A percentile compares a stretch with the other conserved stretches of the same genome.
These are phyloP conservation scores for Rhinopomastus cyanomelas DNA, from an alignment of 2,113 vertebrate genomes.

Conservation along the genomic window DNA sequence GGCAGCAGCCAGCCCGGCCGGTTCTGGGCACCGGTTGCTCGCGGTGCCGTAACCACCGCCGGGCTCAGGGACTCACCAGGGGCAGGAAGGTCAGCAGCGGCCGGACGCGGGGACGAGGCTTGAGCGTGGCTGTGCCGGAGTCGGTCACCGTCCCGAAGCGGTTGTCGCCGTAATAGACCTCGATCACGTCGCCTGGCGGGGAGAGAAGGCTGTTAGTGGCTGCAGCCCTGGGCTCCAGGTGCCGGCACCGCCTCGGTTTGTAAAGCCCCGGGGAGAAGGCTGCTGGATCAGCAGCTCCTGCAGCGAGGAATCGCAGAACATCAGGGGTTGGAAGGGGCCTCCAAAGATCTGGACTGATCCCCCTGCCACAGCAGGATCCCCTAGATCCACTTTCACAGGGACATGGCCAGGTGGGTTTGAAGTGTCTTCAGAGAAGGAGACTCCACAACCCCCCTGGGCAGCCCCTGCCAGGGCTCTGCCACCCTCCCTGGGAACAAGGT, in stretches of 20 bases:
- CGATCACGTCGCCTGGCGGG: conserved; percentile 60
- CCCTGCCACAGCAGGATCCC: no score
- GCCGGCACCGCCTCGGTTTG: rapidly evolving
- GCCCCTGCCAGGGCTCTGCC: no score
- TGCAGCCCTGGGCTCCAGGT: rapidly evolving
- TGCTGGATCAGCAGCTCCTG: background rate
- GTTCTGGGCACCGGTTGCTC: background rate
- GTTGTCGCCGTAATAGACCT: conserved; percentile 72
- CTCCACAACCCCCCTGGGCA: no score
- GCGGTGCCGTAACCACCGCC: rapidly evolving
- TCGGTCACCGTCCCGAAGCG: conserved; percentile 71
- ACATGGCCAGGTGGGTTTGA: no score
- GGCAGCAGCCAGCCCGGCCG: conserved; percentile 18
- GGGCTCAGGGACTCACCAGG: conserved; percentile 68
- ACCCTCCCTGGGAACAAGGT: no score
- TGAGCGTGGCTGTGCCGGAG: conserved; percentile 78
- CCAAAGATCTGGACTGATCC: no score
- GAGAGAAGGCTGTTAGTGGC: background rate
- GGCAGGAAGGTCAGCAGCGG: conserved; percentile 78
- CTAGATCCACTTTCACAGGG: no score
- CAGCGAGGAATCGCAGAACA: no score
- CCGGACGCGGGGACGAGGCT: conserved; percentile 76
- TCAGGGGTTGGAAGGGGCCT: no score
- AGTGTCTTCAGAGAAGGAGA: no score
- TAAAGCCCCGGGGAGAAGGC: rapidly evolving